A percentile compares a stretch with the other conserved stretches of the same genome.
Conservation (phyloP, 2,888 invertebrate species). For the Coelopa pilipes region DNA sequence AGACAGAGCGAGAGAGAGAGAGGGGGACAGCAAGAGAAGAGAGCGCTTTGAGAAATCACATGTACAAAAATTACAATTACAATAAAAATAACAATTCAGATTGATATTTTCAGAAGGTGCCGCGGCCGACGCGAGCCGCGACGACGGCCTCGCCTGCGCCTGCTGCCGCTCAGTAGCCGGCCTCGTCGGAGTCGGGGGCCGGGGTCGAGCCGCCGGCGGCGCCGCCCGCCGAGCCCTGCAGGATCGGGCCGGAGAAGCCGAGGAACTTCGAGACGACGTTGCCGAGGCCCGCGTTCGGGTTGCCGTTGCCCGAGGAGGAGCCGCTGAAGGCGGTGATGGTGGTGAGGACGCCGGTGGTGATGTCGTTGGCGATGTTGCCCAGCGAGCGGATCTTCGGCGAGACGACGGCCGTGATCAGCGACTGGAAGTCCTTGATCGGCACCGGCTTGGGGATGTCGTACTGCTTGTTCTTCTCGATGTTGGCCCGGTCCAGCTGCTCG, state of each 20-base stretch:
- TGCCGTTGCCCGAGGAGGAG: conserved; percentile 66
- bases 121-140: too few species aligned
- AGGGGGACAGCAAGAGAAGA: too few species aligned
- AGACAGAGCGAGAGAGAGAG: too few species aligned
- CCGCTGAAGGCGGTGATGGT: conserved; percentile 70
- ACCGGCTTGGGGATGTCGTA: conserved; percentile 78
- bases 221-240: conserved; percentile 65
- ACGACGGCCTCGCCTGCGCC: too few species aligned
- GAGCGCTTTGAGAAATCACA: neutral
- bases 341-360: conserved; percentile 70
- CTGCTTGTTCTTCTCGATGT: conserved; percentile 80
- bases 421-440: conserved; percentile 72
- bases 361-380: conserved; percentile 74
- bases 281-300: conserved; percentile 62
- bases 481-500: conserved; percentile 76
- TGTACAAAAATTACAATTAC: neutral
- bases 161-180: conserved; percentile 55
- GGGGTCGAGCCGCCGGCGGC: conserved; percentile 56
- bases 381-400: conserved; percentile 77
- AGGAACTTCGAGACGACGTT: conserved; percentile 65
- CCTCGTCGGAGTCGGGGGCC: conserved; percentile 63
- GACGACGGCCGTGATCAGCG: conserved; percentile 76
- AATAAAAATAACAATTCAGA: too few species aligned
- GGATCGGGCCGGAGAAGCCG: conserved; percentile 65
- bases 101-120: too few species aligned